Conservation (phyloP, 1,140 invertebrate species). For the Ceratosolen fusciceps region DNA sequence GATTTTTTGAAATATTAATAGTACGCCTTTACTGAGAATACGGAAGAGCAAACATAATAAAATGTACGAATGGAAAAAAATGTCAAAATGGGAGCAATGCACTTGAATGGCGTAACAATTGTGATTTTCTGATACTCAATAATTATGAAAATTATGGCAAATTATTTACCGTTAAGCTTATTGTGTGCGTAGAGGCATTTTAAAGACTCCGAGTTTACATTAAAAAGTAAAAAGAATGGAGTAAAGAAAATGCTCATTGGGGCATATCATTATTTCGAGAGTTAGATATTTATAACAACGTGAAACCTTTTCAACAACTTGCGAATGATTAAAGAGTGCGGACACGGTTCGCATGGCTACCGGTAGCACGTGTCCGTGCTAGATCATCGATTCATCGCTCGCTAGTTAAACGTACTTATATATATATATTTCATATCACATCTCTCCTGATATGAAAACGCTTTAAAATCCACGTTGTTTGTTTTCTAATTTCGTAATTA, state of each 20-base stretch:
- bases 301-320: slow-evolving; percentile 14
- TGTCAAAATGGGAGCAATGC: neutral
- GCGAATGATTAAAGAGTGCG: slow-evolving; percentile 1
- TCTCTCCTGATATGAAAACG: neutral
- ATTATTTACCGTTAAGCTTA: slow-evolving; percentile 31
- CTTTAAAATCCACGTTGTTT: neutral
- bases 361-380: neutral
- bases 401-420: neutral
- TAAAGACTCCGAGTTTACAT: neutral
- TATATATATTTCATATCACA: neutral
- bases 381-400: neutral
- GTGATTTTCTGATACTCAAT: neutral
- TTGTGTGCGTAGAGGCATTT: neutral
- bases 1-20: slow-evolving; percentile 9
- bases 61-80: neutral
- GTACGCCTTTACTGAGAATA: neutral
- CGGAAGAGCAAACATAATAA: neutral
- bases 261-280: slow-evolving; percentile 12
- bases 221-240: neutral
- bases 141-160: slow-evolving; percentile 29
- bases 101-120: neutral
- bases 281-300: neutral
- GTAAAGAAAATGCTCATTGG: neutral
- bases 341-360: neutral
- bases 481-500: neutral